Conservation (phyloP, 2,797 vertebrate genomes). For the Echiichthys vipera region DNA sequence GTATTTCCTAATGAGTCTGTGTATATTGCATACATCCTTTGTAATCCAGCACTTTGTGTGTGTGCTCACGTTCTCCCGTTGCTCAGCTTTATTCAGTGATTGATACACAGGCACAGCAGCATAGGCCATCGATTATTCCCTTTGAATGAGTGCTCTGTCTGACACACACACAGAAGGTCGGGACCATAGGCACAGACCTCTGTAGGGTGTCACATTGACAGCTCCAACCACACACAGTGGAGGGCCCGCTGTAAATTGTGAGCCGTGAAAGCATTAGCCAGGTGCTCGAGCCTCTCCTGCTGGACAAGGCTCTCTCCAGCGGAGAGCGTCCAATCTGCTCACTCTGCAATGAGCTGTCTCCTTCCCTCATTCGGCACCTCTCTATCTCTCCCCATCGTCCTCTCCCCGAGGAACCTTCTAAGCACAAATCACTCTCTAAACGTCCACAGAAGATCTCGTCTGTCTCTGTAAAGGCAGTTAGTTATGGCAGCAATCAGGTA, state of each 20-base stretch:
- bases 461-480: constrained; percentile 70
- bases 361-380: constrained; percentile 37
- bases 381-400: constrained; percentile 44
- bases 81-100: constrained; percentile 53
- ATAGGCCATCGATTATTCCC: constrained; percentile 71
- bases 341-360: constrained; percentile 45
- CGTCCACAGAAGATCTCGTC: constrained; percentile 64
- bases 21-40: constrained; percentile 13
- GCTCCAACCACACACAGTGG: constrained; percentile 53
- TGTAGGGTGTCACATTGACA: constrained; percentile 61
- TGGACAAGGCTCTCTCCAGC: constrained; percentile 57
- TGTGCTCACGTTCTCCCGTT: constrained; percentile 37
- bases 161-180: constrained; percentile 70
- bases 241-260: constrained; percentile 73
- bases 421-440: constrained; percentile 78
- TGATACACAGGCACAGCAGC: constrained; percentile 42
- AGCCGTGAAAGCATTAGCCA: constrained; percentile 81
- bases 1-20: constrained; percentile 7
- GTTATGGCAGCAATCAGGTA: constrained; percentile 77
- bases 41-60: constrained; percentile 51
- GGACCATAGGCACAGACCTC: constrained; percentile 46
- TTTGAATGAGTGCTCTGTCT: constrained; percentile 70
- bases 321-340: constrained; percentile 69
- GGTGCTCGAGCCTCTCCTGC: constrained; percentile 75
- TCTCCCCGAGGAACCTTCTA: constrained; percentile 55